phyloP scores from a whole-genome alignment of 2,888 invertebrate species.

The Platypus cylindrus region DNA sequence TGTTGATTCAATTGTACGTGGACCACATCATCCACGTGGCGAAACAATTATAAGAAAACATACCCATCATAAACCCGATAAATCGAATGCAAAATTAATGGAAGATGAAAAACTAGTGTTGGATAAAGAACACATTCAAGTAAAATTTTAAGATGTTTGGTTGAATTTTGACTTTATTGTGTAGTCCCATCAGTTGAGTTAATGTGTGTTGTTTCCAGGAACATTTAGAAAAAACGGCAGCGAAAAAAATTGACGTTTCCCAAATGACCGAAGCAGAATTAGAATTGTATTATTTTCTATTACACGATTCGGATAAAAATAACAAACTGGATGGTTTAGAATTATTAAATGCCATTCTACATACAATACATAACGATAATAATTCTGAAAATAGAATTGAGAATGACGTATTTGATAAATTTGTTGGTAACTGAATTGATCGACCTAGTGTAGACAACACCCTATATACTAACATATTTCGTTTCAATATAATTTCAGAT shows the following conservation, averaged over 20 bases:
- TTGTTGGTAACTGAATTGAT: conserved; percentile 32
- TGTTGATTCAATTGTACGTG: conserved; percentile 36
- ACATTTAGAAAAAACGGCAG: conserved; percentile 30
- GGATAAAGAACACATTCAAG: conserved; percentile 49
- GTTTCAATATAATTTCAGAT: conserved; percentile 40
- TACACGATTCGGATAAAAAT: conserved; percentile 85
- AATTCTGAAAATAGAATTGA: conserved; percentile 28
- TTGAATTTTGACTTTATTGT: no score
- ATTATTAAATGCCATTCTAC: conserved; percentile 69
- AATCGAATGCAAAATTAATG: conserved; percentile 46
- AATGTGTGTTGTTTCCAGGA: conserved; percentile 25
- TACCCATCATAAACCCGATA: conserved; percentile 48
- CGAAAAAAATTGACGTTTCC: conserved; percentile 43
- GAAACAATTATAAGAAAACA: conserved; percentile 36
- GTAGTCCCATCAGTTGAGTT: neutral
- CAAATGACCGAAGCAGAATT: conserved; percentile 75
- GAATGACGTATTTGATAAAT: conserved; percentile 37
- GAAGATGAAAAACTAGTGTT: conserved; percentile 60
- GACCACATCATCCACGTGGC: conserved; percentile 53
- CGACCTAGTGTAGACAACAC: neutral
- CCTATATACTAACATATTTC: neutral
- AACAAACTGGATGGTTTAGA: conserved; percentile 82
- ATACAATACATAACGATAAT: conserved; percentile 48
- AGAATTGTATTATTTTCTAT: conserved; percentile 73
- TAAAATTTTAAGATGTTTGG: conserved; percentile 29